Conservation (phyloP, 1,140 invertebrate species). For the Halictus rubicundus region DNA sequence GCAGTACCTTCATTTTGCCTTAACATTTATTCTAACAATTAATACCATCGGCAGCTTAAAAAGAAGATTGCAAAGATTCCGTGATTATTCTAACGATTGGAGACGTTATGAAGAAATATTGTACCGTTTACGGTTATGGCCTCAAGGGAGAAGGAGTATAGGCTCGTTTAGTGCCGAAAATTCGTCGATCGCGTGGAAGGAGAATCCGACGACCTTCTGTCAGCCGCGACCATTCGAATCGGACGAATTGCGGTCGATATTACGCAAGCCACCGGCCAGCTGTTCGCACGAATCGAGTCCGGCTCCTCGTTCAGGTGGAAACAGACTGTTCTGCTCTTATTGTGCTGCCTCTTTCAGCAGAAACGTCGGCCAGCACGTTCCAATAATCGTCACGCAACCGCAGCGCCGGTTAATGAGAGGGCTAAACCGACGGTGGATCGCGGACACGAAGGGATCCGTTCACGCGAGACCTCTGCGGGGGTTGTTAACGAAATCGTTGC, state of each 20-base stretch:
- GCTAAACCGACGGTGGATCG: slow-evolving; percentile 6
- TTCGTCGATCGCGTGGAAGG: not conserved
- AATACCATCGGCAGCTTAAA: no score
- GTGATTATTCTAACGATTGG: no score
- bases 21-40: no score
- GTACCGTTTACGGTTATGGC: not conserved
- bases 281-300: not conserved
- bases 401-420: slow-evolving; percentile 11
- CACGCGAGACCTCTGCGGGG: slow-evolving; percentile 18
- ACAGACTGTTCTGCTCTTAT: not conserved
- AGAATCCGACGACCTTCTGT: not conserved
- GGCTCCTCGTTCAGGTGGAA: not conserved
- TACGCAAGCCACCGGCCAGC: not conserved
- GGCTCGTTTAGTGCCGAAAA: not conserved
- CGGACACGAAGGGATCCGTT: slow-evolving; percentile 12
- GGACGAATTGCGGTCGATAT: slow-evolving; percentile 1
- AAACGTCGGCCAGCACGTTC: slow-evolving; percentile 5
- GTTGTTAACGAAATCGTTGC: slow-evolving; percentile 31
- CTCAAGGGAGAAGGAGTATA: not conserved
- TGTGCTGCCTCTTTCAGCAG: not conserved
- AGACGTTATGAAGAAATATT: no score
- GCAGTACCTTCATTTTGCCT: no score
- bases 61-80: no score
- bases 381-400: slow-evolving; percentile 20
- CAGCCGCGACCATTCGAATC: not conserved